phyloP scores from a whole-genome alignment of 2,113 vertebrate species.

The Prolemur simus region DNA sequence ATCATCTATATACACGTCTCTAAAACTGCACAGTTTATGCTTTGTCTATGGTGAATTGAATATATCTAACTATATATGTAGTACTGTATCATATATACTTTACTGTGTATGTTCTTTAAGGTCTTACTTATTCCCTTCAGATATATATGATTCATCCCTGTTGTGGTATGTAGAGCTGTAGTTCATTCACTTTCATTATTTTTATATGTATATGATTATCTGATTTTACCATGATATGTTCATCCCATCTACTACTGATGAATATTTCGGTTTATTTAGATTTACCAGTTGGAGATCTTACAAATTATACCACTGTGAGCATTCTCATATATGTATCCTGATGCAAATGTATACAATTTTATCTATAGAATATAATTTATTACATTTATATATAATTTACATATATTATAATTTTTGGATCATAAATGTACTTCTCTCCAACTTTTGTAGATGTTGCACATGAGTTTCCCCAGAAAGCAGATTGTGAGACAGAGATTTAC shows the following conservation, averaged over 20 bases:
- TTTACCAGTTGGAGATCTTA: not conserved
- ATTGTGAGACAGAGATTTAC: not conserved
- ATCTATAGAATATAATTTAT: not conserved
- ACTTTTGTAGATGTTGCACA: not conserved
- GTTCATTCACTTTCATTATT: not conserved
- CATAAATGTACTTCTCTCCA: not conserved
- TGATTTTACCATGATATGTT: not conserved
- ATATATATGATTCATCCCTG: not conserved
- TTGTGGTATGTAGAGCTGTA: not conserved
- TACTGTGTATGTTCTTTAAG: not conserved
- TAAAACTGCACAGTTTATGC: not conserved
- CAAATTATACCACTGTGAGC: not conserved
- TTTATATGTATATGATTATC: not conserved
- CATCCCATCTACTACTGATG: not conserved
- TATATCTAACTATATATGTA: not conserved
- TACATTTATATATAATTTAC: too few species aligned
- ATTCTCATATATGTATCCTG: not conserved
- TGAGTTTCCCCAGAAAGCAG: not conserved
- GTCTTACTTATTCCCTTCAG: not conserved
- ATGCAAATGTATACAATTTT: not conserved
- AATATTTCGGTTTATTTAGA: not conserved
- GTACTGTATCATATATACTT: not conserved
- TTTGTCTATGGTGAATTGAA: not conserved
- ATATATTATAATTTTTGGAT: not conserved
- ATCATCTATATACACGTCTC: not conserved